phyloP scores from a whole-genome alignment of 2,888 invertebrate species.

The Drosophila incognita region DNA sequence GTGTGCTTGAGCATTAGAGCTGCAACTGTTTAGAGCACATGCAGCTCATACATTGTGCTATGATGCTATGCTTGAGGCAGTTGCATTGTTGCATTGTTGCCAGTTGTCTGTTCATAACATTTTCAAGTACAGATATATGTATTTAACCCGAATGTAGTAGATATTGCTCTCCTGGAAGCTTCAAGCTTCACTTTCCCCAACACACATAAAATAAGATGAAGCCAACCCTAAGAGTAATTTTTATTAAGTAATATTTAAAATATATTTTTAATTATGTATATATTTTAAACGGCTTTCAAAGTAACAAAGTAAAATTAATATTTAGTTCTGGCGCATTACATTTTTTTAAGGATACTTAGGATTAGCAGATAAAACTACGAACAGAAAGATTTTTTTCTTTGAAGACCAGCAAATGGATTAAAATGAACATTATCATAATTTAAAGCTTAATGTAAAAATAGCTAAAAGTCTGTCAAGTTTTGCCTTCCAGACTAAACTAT shows the following conservation, averaged over 20 bases:
- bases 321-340: neutral
- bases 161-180: neutral
- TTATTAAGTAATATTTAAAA: neutral
- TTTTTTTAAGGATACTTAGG: neutral
- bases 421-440: neutral
- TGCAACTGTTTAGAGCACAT: constrained; percentile 8
- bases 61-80: neutral
- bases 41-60: neutral
- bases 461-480: no score
- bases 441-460: constrained; percentile 1
- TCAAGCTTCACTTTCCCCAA: neutral
- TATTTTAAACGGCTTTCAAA: neutral
- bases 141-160: neutral
- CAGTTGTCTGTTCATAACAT: neutral
- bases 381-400: neutral
- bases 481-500: constrained; percentile 5
- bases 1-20: neutral
- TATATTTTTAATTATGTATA: neutral
- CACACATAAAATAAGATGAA: neutral
- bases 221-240: neutral
- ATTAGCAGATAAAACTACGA: no score
- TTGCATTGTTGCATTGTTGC: neutral
- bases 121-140: neutral
- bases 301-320: neutral
- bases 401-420: no score